A percentile compares a stretch with the other conserved stretches of the same genome.
These are phyloP conservation scores for Lanius collurio DNA, from an alignment of 2,113 vertebrate species.

Conservation along the genomic window DNA sequence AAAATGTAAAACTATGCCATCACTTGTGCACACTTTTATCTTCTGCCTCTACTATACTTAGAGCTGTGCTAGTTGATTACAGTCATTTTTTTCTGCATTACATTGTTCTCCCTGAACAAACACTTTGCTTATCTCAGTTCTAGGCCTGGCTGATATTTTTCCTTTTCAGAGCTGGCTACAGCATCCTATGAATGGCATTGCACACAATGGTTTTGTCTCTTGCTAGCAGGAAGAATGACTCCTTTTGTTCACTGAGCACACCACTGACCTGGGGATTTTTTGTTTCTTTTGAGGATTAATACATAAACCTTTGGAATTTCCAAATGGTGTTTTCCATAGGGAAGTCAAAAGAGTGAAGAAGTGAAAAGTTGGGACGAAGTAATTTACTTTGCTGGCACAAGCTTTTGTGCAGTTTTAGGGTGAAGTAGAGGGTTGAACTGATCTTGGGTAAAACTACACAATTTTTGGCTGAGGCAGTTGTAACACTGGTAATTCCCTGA, in stretches of 20 bases:
- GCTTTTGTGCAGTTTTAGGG: not conserved
- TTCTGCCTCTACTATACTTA: not conserved
- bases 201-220: slow-evolving; percentile 1
- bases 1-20: not conserved
- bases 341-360: not conserved
- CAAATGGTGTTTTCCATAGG: not conserved
- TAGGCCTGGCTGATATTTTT: not conserved
- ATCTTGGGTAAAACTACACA: not conserved
- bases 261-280: not conserved
- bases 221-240: not conserved
- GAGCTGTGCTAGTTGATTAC: not conserved
- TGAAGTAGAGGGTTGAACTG: not conserved
- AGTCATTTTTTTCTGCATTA: not conserved
- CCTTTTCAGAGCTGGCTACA: not conserved
- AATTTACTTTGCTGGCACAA: not conserved
- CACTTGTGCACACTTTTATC: not conserved
- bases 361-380: not conserved
- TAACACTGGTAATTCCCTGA: not conserved
- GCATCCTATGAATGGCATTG: not conserved
- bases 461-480: not conserved
- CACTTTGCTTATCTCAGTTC: not conserved
- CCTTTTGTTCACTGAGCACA: not conserved
- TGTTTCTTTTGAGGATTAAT: not conserved
- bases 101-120: slow-evolving; percentile 30
- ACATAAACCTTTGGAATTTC: not conserved